Evolutionary conservation across 2,113 vertebrate genomes (phyloP), one percentile per base, ranked within the genome.

Genomic region (Elaphurus davidianus): DNA sequence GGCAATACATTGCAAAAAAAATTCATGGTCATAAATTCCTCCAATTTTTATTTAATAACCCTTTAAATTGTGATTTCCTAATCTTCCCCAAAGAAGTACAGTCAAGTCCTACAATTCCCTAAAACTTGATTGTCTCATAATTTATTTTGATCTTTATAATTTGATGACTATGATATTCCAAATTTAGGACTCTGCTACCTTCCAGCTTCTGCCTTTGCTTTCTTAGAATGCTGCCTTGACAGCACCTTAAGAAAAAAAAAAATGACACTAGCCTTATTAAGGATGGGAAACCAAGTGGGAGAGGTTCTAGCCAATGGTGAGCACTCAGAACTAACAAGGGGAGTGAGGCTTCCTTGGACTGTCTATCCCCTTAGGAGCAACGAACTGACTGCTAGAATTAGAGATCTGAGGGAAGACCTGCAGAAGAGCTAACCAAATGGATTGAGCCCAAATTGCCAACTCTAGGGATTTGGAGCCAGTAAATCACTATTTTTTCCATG

Each of bases 271-370:
- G 11, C 0, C 17, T 87, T 60, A 15, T 89, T 64, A 86, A 59
- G n/a, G 27, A 25, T 55, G 40, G 52, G 40, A 54, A 1, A 43
- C 5, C 25, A 21, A 60, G 7, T 13, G 10, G 28, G 7, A 83
- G 33, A n/a, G 0, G 3, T 78, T 3, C 27, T 16, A 11, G 50
- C 2, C 0, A 27, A 30, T 9, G 54, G 17, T 23, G 11, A 36
- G 5, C 27, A 79, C 23, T 55, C 54, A 57, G 8, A 25, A 10
- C 19, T 27, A 83, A 6, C 7, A 7, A 33, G 11, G 67, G 23
- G 5, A n/a, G 4, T 7, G 23, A 45, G 6, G 7, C 17, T 93
- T 3, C 55, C 30, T 60, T 82, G 40, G 11, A n/a, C 7, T 23
- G 59, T 5, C 7, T 21, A 11, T 2, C 2, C 8, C 52, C 27